Base-by-base conservation (phyloP, 2,888 invertebrate genomes). In the Phalera bucephala region DNA sequence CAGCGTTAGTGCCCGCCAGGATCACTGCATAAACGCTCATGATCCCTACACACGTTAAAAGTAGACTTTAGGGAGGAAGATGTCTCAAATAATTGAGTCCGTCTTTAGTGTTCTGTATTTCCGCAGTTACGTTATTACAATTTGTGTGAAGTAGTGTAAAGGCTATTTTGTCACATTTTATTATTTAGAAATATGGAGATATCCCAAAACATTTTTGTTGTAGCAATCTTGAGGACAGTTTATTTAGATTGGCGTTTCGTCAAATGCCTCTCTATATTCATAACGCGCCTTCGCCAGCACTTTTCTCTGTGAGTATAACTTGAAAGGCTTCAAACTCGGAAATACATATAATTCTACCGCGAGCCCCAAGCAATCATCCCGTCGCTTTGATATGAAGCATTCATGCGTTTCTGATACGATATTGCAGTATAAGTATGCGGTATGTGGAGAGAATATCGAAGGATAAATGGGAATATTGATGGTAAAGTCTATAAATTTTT, bases 221-320 rank as follows among this genome's bases (percentile, higher is more conserved):
- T 52, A 56, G 63, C 64, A 67, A 70, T 67, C 58, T 64, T 47
- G 48, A 45, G 55, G 58, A 44, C 61, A 54, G 63, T 71, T 73
- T 76, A 75, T 74, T 77, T 71, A 73, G 73, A 76, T 79, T 76
- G 75, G 63, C 62, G 62, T 48, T 62, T 64, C 65, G 57, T 66
- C 62, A 65, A 60, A 44, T 49, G 47, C 41, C 61, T 60, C 55
- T 75, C 56, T 65, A 68, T 74, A 76, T 77, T 74, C 76, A 75
- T 77, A 68, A 62, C 57, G 51, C 59, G 53, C n/a, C n/a, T 48
- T 52, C 44, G 36, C 48, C 46, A 52, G 47, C 57, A 71, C 59
- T 63, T 66, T 62, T 63, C 45, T 54, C 45, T 49, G 47, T 48
- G 50, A 38, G 37, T 34, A 57, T 64, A 58, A 56, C 58, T 64